These are phyloP conservation scores for Sceloporus undulatus DNA, from an alignment of 2,113 vertebrate genomes.

Conservation along the genomic window DNA sequence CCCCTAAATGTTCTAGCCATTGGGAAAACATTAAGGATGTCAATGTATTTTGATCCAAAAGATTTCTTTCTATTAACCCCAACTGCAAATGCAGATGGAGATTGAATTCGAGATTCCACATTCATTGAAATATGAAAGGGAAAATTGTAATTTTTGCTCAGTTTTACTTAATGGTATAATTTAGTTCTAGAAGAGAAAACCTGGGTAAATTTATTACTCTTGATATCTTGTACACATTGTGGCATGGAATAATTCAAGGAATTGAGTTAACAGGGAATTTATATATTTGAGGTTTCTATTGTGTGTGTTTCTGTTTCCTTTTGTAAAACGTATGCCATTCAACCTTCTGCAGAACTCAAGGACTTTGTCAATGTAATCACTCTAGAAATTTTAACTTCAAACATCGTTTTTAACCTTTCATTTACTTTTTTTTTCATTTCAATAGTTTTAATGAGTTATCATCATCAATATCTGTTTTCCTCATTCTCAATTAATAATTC, in stretches of 20 bases:
- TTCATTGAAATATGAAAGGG: neutral
- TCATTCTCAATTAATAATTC: conserved; percentile 43
- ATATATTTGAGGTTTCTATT: neutral
- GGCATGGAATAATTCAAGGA: neutral
- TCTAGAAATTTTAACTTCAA: neutral
- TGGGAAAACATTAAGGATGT: neutral
- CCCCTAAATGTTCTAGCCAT: neutral
- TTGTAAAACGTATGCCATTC: neutral
- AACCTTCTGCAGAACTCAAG: neutral
- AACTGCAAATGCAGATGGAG: neutral
- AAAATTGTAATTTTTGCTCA: neutral
- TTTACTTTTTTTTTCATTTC: conserved; percentile 32
- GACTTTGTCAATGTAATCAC: conserved; percentile 13
- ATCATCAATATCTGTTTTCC: conserved; percentile 39
- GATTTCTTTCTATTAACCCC: neutral
- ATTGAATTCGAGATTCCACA: neutral
- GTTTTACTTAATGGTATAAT: neutral
- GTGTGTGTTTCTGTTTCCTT: neutral
- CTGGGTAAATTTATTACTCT: neutral
- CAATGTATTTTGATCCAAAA: neutral
- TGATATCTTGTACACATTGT: neutral
- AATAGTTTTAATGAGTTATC: conserved; percentile 39
- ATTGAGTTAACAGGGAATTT: neutral
- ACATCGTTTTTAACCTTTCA: neutral
- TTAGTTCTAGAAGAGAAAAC: neutral